These are phyloP conservation scores for Damaliscus lunatus DNA, from an alignment of 2,113 vertebrate genomes.

Conservation along the genomic window DNA sequence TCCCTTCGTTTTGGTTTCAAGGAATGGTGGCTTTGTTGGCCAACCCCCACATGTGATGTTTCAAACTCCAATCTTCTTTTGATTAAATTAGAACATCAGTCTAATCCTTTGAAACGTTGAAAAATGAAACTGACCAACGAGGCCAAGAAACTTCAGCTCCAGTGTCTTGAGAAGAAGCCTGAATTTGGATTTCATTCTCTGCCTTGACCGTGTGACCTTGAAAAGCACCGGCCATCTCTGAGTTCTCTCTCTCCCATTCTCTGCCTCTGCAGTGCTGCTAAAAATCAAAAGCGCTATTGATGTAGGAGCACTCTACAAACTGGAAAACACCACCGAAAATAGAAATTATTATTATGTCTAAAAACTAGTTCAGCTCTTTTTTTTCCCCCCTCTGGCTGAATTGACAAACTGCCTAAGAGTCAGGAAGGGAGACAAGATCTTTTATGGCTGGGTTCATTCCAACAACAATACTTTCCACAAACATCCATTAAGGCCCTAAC, in stretches of 20 bases:
- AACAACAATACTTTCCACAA: background rate
- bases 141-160: background rate
- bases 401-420: background rate
- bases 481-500: background rate
- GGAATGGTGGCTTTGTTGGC: too few relatives aligned
- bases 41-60: background rate
- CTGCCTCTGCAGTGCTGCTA: background rate
- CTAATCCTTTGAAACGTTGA: background rate
- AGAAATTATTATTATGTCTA: background rate
- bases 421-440: background rate
- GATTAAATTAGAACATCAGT: background rate
- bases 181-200: background rate
- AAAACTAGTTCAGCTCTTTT: background rate
- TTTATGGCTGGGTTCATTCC: background rate
- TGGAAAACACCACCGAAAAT: background rate
- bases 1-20: background rate
- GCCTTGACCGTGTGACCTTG: background rate
- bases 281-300: background rate
- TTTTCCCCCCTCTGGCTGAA: background rate
- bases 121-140: background rate
- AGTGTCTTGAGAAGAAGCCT: background rate
- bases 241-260: background rate
- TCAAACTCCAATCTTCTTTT: background rate
- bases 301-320: background rate
- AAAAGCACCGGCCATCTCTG: background rate